Evolutionary conservation across 2,113 vertebrate genomes (phyloP).

Genomic region (Eleginops maclovinus): DNA sequence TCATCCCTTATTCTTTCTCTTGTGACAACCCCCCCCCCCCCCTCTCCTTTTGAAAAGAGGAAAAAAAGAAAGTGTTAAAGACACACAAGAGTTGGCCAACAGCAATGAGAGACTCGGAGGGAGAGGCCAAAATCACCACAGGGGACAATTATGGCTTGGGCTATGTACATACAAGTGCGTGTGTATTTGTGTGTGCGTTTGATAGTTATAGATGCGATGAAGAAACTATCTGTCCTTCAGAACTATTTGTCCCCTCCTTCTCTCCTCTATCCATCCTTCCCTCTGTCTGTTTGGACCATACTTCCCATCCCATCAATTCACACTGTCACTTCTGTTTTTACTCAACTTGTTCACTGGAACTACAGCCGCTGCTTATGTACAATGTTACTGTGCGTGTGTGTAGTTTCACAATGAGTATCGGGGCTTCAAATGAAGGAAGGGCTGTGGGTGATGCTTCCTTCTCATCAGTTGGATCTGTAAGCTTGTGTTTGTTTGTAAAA

Average conservation of each 20-base stretch:
- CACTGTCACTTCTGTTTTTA: conserved; percentile 77
- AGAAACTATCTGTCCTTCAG: conserved; percentile 75
- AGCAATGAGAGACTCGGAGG: conserved; percentile 72
- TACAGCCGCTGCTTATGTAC: conserved; percentile 21
- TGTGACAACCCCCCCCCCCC: conserved; percentile 34
- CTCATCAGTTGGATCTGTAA: conserved; percentile 18
- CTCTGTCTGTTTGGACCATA: conserved; percentile 71
- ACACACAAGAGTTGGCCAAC: conserved; percentile 75
- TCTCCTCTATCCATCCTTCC: conserved; percentile 72
- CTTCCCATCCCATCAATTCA: conserved; percentile 66
- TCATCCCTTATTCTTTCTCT: conserved; percentile 69
- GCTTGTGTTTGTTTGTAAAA: conserved; percentile 23
- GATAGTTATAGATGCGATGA: conserved; percentile 58
- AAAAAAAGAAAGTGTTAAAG: conserved; percentile 77
- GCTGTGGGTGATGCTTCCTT: conserved; percentile 56
- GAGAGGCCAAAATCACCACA: conserved; percentile 77
- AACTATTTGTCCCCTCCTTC: conserved; percentile 60
- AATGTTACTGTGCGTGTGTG: conserved; percentile 21
- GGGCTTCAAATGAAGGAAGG: conserved; percentile 49
- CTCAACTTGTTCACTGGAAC: conserved; percentile 65
- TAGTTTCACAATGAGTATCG: conserved; percentile 56
- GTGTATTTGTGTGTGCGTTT: conserved; percentile 59
- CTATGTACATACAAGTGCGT: conserved; percentile 52
- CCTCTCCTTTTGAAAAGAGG: conserved; percentile 30
- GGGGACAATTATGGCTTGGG: conserved; percentile 75